These are phyloP conservation scores for Tribolium castaneum DNA, from an alignment of 1,140 invertebrate genomes.

Conservation along the genomic window DNA sequence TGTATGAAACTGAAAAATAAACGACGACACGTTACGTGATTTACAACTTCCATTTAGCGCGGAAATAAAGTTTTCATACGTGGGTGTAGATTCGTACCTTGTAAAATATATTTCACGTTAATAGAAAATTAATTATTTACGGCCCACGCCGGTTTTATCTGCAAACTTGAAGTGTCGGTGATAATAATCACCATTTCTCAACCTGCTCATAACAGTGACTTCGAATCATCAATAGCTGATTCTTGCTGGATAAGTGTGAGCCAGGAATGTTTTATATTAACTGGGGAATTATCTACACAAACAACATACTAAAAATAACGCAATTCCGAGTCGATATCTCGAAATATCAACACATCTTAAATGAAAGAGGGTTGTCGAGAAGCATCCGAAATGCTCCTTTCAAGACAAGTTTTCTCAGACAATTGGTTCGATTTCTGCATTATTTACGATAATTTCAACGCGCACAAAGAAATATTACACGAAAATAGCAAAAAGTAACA, in stretches of 20 bases:
- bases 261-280: neutral
- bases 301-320: constrained; percentile 33
- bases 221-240: neutral
- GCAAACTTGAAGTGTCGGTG: neutral
- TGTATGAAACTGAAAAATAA: neutral
- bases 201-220: neutral
- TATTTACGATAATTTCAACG: too few relatives aligned
- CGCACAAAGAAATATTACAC: too few relatives aligned
- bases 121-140: constrained; percentile 9
- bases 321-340: constrained; percentile 19
- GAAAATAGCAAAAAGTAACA: too few relatives aligned
- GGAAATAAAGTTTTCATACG: neutral
- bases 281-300: constrained; percentile 19
- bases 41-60: neutral
- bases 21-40: neutral
- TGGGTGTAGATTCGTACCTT: neutral
- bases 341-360: constrained; percentile 26
- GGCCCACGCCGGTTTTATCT: neutral
- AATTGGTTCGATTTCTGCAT: neutral
- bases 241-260: neutral
- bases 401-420: neutral
- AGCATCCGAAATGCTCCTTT: neutral
- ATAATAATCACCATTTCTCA: constrained; percentile 5
- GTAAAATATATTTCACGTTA: neutral
- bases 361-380: constrained; percentile 11